These are phyloP conservation scores for Halocynthia roretzi DNA, from an alignment of 23 tunicate species.

Conservation along the genomic window DNA sequence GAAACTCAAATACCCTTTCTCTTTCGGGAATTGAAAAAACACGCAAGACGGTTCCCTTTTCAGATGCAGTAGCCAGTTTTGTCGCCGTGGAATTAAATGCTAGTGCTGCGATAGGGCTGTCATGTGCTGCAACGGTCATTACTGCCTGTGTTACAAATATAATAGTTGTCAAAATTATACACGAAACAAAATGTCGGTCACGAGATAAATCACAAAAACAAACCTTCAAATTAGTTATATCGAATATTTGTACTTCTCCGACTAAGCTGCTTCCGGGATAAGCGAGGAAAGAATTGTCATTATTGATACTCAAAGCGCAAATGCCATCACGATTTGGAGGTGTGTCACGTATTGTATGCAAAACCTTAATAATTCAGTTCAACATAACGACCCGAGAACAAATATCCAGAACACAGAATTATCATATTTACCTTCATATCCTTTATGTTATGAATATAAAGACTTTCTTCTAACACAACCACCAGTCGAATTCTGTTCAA, in stretches of 20 bases:
- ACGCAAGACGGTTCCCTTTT: slow-evolving; percentile 90
- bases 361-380: slow-evolving; percentile 10
- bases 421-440: slow-evolving; percentile 54
- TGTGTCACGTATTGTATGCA: slow-evolving; percentile 87
- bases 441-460: slow-evolving; percentile 77
- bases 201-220: not conserved
- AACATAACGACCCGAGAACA: not conserved
- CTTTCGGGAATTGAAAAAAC: slow-evolving; percentile 96
- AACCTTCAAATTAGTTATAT: slow-evolving; percentile 42
- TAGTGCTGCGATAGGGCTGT: slow-evolving; percentile 75
- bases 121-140: slow-evolving; percentile 63
- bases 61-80: slow-evolving; percentile 95
- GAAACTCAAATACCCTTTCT: slow-evolving; percentile 83
- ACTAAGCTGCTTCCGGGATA: slow-evolving; percentile 76
- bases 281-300: slow-evolving; percentile 57
- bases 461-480: slow-evolving; percentile 82
- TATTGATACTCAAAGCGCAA: slow-evolving; percentile 57
- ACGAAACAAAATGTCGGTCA: not conserved
- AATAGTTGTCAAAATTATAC: not conserved
- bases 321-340: slow-evolving; percentile 77
- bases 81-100: slow-evolving; percentile 59
- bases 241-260: slow-evolving; percentile 90
- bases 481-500: slow-evolving; percentile 80
- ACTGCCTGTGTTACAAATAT: slow-evolving; percentile 24
- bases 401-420: not conserved